phyloP scores from a whole-genome alignment of 2,888 invertebrate genomes.

The Heteropelma amictum region DNA sequence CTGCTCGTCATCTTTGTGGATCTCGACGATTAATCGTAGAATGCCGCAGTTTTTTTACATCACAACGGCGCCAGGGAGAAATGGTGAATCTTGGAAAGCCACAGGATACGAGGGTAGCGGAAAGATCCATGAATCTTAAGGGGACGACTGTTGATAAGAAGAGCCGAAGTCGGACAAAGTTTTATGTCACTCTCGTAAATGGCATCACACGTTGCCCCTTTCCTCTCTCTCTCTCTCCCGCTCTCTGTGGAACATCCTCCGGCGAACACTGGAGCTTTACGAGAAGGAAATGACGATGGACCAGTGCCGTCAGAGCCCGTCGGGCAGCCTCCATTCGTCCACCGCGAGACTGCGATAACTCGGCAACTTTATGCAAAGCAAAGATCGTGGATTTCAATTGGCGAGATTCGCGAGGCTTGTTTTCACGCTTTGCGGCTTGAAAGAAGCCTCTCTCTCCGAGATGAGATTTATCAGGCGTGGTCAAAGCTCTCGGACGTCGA shows the following conservation, averaged over 20 bases:
- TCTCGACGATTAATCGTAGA: too few relatives aligned
- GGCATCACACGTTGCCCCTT: constrained; percentile 43
- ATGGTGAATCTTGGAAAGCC: too few relatives aligned
- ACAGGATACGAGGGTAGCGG: too few relatives aligned
- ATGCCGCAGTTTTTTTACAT: too few relatives aligned
- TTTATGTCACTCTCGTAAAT: constrained; percentile 63
- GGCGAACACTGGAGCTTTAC: constrained; percentile 49
- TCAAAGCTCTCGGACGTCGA: constrained; percentile 19
- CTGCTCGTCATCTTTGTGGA: too few relatives aligned
- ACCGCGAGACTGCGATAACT: constrained; percentile 5
- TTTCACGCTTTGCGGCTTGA: background rate
- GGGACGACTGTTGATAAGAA: too few relatives aligned
- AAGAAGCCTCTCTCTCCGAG: too few relatives aligned
- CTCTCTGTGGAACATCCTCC: too few relatives aligned
- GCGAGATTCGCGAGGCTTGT: constrained; percentile 1
- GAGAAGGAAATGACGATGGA: constrained; percentile 52
- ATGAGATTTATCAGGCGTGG: background rate
- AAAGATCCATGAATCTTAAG: too few relatives aligned
- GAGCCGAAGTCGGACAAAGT: too few relatives aligned
- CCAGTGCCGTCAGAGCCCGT: constrained; percentile 9
- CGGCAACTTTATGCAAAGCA: constrained; percentile 44
- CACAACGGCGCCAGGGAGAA: too few relatives aligned
- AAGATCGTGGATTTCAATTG: constrained; percentile 43
- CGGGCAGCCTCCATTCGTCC: constrained; percentile 1
- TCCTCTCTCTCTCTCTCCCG: constrained; percentile 31